Evolutionary conservation across 2,113 vertebrate species (phyloP).

Genomic region (Lepidothrix coronata): DNA sequence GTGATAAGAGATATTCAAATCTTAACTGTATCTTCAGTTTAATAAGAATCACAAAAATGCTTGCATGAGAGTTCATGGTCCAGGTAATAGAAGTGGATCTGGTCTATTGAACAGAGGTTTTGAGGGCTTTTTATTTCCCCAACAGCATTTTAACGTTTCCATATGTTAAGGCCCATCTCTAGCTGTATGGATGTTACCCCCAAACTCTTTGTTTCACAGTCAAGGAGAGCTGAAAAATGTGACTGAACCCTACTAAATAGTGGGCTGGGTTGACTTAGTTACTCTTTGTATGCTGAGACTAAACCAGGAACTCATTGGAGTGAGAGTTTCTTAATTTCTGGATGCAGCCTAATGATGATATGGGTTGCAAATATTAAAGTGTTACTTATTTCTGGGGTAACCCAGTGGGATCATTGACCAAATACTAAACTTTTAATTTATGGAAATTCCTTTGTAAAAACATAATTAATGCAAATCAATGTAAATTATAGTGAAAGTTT

Average conservation of each 20-base stretch:
- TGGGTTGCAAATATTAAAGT: neutral
- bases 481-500: neutral
- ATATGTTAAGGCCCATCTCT: neutral
- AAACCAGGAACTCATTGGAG: neutral
- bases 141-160: neutral
- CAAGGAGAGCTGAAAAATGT: neutral
- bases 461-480: neutral
- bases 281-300: neutral
- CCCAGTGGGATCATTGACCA: neutral
- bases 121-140: neutral
- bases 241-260: neutral
- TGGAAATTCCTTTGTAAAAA: slow-evolving; percentile 1
- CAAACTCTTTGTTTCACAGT: neutral
- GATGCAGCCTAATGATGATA: neutral
- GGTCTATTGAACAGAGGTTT: neutral
- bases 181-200: neutral
- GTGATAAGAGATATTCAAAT: neutral
- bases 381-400: neutral
- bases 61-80: neutral
- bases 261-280: neutral
- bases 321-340: neutral
- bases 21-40: neutral
- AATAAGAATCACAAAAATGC: neutral
- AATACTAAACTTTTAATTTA: neutral
- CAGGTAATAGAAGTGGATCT: neutral